Evolutionary conservation across 1,140 invertebrate species (phyloP), one percentile per base, ranked within the genome.

Genomic region (Melanaphis sacchari): DNA sequence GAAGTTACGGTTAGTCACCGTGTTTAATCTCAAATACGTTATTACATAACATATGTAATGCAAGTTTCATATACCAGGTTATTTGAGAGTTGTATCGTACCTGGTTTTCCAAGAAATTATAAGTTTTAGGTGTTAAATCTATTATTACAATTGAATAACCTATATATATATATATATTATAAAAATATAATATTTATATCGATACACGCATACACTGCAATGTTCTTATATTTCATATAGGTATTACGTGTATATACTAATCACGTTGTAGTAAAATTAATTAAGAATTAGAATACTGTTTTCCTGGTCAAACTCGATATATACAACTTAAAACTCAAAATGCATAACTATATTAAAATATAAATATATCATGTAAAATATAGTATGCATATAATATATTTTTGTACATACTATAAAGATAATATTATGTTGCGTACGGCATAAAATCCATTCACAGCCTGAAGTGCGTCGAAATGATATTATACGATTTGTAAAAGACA

Each of bases 181-280:
- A 2, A 49, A 15, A 43, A 85, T 46, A 87, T 87, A 46, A 21
- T 87, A 49, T 49, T 41, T 38, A 90, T 38, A 90, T 15, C 26
- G 38, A n/a, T 90, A 90, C 38, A 90, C 89, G 89, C 89, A 90
- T 90, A 90, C 89, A 90, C 89, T 90, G 89, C 89, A 59, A 90
- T 90, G n/a, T 66, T 90, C 89, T 90, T 54, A 66, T 38, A 66
- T 59, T 90, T 90, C 40, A 59, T 90, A 90, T 90, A 90, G 89
- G 89, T 90, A 90, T 90, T 66, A 66, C 89, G 89, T 90, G n/a
- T 90, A 66, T 11, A 49, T 46, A 15, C 22, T 9, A 40, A 38
- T 84, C 26, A 84, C 8, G 18, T 46, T 87, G 41, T n/a, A 46
- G 31, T 43, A n/a, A 41, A 84, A 40, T 84, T 76, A n/a, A 4